Conservation (phyloP, 2,797 vertebrate genomes). For the Pangasius sanitwongsei region DNA sequence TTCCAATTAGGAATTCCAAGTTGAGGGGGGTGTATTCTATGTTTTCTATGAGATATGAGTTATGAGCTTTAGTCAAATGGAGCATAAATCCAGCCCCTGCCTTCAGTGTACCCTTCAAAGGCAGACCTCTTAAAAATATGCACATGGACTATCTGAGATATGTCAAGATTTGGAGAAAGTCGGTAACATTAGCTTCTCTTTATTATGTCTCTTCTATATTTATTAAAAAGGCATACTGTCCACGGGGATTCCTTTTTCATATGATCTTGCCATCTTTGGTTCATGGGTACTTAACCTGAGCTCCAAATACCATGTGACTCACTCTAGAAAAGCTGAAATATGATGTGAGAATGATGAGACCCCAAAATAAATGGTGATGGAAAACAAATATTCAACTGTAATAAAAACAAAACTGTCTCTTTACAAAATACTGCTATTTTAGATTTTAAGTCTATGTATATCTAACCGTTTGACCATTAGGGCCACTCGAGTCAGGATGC, state of each 20-base stretch:
- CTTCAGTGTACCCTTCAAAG: not conserved
- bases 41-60: not conserved
- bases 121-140: not conserved
- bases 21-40: not conserved
- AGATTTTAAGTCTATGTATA: not conserved
- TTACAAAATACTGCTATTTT: not conserved
- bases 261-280: not conserved
- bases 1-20: not conserved
- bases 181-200: not conserved
- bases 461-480: not conserved
- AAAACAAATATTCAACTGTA: not conserved
- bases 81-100: not conserved
- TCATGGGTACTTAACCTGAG: not conserved
- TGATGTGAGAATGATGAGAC: not conserved
- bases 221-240: not conserved
- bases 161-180: not conserved
- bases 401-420: not conserved
- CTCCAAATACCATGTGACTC: not conserved
- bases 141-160: not conserved
- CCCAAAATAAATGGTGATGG: not conserved
- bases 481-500: not conserved
- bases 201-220: no score
- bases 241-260: not conserved
- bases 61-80: not conserved
- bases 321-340: not conserved